Percentiles rank a stretch among this genome's conserved stretches.
Evolutionary conservation across 2,797 vertebrate species (phyloP).

Genomic region (Lepus townsendii): DNA sequence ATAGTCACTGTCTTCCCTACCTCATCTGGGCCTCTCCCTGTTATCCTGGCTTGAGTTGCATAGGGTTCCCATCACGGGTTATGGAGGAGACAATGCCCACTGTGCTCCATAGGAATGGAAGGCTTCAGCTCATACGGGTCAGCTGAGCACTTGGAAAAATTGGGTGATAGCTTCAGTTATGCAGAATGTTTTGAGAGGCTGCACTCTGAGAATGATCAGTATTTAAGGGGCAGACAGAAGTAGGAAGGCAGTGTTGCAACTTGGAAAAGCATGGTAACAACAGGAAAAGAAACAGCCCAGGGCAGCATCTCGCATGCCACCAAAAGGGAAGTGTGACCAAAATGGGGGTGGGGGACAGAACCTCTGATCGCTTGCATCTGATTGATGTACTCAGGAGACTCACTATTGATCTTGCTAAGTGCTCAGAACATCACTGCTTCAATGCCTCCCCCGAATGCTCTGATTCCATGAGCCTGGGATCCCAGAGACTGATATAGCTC

Average conservation of each 20-base stretch:
- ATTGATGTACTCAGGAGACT: background rate
- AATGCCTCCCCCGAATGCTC: background rate
- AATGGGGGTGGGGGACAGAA: background rate
- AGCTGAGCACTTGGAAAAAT: background rate
- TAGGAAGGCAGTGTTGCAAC: background rate
- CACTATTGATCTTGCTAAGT: background rate
- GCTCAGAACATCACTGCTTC: too few species aligned
- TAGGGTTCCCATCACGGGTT: background rate
- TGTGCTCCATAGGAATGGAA: background rate
- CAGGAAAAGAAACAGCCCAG: background rate
- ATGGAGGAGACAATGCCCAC: background rate
- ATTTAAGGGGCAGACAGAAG: background rate
- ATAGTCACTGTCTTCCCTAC: background rate
- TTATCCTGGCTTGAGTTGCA: background rate
- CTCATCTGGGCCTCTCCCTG: background rate
- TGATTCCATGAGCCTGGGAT: background rate
- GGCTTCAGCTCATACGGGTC: background rate
- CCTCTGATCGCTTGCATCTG: background rate
- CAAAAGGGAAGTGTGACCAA: background rate
- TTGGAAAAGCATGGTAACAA: background rate
- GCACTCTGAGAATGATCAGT: background rate
- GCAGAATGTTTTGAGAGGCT: background rate
- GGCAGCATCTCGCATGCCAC: too few species aligned
- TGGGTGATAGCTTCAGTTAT: background rate
- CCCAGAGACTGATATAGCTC: background rate